A percentile compares a stretch with the other conserved stretches of the same genome.
Conservation (phyloP, 2,113 vertebrate species). For the Tympanuchus pallidicinctus region DNA sequence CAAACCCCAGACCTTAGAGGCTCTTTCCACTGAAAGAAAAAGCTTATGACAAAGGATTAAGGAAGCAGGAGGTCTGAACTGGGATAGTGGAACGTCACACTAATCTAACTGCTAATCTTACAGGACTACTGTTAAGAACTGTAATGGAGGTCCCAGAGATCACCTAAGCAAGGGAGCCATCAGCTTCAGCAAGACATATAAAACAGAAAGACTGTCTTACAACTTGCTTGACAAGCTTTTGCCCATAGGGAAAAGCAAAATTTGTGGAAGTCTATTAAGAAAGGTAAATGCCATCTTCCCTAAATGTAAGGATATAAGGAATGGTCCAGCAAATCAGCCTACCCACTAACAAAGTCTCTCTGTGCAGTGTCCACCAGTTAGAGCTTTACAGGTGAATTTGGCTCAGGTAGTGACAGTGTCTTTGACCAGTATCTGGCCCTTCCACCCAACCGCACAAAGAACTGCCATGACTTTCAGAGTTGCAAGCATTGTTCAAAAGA, state of each 20-base stretch:
- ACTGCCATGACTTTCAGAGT: not conserved
- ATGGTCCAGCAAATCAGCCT: not conserved
- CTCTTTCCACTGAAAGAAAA: not conserved
- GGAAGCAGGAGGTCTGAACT: not conserved
- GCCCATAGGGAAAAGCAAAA: not conserved
- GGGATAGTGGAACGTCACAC: not conserved
- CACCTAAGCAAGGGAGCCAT: accelerated
- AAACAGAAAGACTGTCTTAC: not conserved
- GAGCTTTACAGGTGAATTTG: not conserved
- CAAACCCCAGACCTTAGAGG: not conserved
- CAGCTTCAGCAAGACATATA: not conserved
- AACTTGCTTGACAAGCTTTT: not conserved
- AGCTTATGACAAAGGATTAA: not conserved
- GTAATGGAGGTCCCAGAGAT: not conserved
- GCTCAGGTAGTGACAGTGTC: not conserved
- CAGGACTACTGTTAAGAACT: not conserved
- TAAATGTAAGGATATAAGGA: accelerated
- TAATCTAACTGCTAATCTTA: not conserved
- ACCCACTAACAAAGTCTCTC: not conserved
- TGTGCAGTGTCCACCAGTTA: not conserved
- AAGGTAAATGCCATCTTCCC: not conserved
- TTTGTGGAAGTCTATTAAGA: not conserved
- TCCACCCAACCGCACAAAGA: not conserved
- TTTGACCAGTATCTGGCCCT: not conserved
- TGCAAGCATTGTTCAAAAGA: not conserved